These are phyloP conservation scores for Drosophila subobscura DNA, from an alignment of 1,140 invertebrate species.

Conservation along the genomic window DNA sequence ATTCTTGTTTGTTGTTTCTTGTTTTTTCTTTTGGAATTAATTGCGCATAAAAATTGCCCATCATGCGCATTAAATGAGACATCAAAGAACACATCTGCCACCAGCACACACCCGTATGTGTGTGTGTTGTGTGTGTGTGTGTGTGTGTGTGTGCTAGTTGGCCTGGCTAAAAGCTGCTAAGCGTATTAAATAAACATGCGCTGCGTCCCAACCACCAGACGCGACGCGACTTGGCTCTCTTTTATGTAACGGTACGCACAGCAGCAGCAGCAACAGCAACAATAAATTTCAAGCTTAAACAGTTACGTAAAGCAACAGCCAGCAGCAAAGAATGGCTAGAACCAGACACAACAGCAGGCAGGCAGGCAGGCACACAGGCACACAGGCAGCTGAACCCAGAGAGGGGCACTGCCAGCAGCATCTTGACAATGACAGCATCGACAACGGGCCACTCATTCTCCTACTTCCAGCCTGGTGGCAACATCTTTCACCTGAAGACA, in stretches of 20 bases:
- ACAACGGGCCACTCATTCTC: conserved; percentile 3
- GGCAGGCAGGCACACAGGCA: background rate
- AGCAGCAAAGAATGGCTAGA: conserved; percentile 13
- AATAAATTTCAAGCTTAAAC: conserved; percentile 78
- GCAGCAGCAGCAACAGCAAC: conserved; percentile 41
- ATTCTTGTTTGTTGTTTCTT: conserved; percentile 8
- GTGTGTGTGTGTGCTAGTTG: conserved; percentile 38
- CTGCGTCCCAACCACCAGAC: conserved; percentile 2
- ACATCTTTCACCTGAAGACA: conserved; percentile 63
- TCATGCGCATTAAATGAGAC: conserved; percentile 65
- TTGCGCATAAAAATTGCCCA: conserved; percentile 64
- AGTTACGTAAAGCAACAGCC: conserved; percentile 72
- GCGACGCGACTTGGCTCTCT: conserved; percentile 33
- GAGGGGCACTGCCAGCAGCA: conserved; percentile 19
- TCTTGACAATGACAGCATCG: conserved; percentile 39
- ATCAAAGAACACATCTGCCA: conserved; percentile 51
- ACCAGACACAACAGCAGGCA: conserved; percentile 12
- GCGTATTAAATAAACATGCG: conserved; percentile 79
- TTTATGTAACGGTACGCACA: conserved; percentile 76
- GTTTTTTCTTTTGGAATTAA: conserved; percentile 45
- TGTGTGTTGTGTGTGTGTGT: background rate
- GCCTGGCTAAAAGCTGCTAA: conserved; percentile 69
- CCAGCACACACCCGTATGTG: background rate
- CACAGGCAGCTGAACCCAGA: no score
- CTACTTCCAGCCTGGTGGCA: conserved; percentile 18